Evolutionary conservation across 1,140 invertebrate genomes (phyloP), one percentile per base, ranked within the genome.

Genomic region (Tetragonula clypearis): DNA sequence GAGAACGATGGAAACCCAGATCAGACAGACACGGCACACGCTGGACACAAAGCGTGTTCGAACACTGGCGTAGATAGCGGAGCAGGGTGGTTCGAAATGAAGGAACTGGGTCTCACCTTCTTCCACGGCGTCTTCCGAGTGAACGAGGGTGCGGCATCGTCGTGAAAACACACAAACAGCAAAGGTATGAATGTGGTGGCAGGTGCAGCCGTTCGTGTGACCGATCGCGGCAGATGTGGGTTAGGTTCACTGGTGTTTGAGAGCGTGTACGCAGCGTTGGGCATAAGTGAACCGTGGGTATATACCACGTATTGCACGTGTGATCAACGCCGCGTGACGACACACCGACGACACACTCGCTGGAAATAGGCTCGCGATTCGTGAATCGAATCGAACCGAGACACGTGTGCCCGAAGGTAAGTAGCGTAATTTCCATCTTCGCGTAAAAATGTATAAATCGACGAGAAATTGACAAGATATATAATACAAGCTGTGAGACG

Each of bases 71-170:
- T 8, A 86, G 82, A 87, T n/a, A 79, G 79, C 80, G 71, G 65
- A 88, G 73, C 75, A 6, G 41, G 41, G 86, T 79, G 79, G 84
- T 86, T 90, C 85, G 87, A 85, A 90, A 91, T 92, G 91, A 86
- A 92, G 89, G 87, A 93, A 90, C 86, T 82, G 91, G 89, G 90
- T 62, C 60, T 90, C 90, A 86, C 60, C 87, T 91, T 85, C 85
- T 77, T 30, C 35, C 35, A 90, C 92, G 92, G 91, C 90, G 90
- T 85, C 90, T 90, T 88, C 85, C 60, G 49, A 79, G 58, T 81
- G 90, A 92, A 88, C 83, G 88, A 92, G 92, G 93, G 92, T 92
- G 92, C 92, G 92, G 90, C 92, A 19, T 77, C 82, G 71, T 82
- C 87, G 84, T 82, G 84, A 74, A 83, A 81, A 88, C 90, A 88